Evolutionary conservation across 1,140 invertebrate genomes (phyloP).

Genomic region (Trachelipus rathkii): DNA sequence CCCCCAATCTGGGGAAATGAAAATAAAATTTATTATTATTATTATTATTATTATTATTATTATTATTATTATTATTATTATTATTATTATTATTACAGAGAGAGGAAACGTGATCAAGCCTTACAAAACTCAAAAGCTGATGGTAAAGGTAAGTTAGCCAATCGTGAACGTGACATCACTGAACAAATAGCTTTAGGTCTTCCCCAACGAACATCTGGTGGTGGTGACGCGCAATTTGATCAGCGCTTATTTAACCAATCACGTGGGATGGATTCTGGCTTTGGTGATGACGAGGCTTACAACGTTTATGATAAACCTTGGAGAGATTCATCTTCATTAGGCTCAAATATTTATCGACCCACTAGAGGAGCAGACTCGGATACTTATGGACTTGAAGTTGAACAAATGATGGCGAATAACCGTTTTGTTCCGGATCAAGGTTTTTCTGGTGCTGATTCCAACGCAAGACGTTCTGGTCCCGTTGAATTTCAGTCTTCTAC

Average conservation of each 20-base stretch:
- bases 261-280: slow-evolving; percentile 94
- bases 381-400: slow-evolving; percentile 82
- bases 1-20: too few species aligned
- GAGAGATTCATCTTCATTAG: slow-evolving; percentile 75
- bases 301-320: slow-evolving; percentile 96
- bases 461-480: slow-evolving; percentile 71
- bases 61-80: too few species aligned
- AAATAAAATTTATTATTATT: too few species aligned
- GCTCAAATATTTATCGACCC: slow-evolving; percentile 87
- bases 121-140: slow-evolving; percentile 88
- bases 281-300: slow-evolving; percentile 95
- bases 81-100: slow-evolving; percentile 63
- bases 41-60: too few species aligned
- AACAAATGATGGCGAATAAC: slow-evolving; percentile 80
- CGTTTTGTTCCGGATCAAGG: slow-evolving; percentile 96
- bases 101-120: slow-evolving; percentile 87
- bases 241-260: slow-evolving; percentile 91
- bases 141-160: slow-evolving; percentile 75
- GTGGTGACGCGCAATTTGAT: slow-evolving; percentile 86
- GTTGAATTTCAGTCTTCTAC: slow-evolving; percentile 73
- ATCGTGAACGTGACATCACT: slow-evolving; percentile 90
- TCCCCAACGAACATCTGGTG: slow-evolving; percentile 72
- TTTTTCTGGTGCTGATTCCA: slow-evolving; percentile 81
- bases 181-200: slow-evolving; percentile 97
- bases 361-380: slow-evolving; percentile 84